Conservation (phyloP, 2,797 vertebrate species). For the Falco columbarius region DNA sequence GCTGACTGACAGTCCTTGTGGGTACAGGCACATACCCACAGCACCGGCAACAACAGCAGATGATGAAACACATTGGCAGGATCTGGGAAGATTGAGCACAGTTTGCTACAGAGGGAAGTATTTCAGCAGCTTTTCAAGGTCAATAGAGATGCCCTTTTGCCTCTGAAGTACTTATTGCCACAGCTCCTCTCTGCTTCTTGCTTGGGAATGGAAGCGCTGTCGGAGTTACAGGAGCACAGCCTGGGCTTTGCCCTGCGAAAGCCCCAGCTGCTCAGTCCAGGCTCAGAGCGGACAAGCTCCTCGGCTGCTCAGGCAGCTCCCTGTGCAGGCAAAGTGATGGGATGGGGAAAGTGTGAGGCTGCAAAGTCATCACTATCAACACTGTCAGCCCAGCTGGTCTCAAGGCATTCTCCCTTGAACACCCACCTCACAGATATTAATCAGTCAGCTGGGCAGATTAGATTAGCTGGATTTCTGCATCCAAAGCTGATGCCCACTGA, state of each 20-base stretch:
- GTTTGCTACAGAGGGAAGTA: background rate
- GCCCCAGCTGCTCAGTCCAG: background rate
- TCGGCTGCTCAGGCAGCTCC: background rate
- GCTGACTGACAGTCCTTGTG: fast-evolving
- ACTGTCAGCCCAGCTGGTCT: fast-evolving
- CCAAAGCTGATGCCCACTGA: background rate
- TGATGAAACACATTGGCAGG: background rate
- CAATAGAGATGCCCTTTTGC: background rate
- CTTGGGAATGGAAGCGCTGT: background rate
- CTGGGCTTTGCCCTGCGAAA: background rate
- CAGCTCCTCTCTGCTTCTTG: background rate
- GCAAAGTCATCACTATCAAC: fast-evolving
- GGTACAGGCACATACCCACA: background rate
- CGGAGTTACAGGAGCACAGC: background rate
- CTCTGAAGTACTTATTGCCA: background rate
- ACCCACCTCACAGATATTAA: background rate
- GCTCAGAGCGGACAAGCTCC: background rate
- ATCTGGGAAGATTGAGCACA: background rate
- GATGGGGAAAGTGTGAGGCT: background rate
- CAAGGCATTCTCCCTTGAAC: background rate
- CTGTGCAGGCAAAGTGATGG: background rate
- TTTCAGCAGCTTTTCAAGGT: background rate
- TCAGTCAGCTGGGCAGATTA: background rate
- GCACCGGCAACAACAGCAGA: background rate
- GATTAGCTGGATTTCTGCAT: background rate